Conservation (phyloP, 2,888 invertebrate genomes). For the Thera britannica region DNA sequence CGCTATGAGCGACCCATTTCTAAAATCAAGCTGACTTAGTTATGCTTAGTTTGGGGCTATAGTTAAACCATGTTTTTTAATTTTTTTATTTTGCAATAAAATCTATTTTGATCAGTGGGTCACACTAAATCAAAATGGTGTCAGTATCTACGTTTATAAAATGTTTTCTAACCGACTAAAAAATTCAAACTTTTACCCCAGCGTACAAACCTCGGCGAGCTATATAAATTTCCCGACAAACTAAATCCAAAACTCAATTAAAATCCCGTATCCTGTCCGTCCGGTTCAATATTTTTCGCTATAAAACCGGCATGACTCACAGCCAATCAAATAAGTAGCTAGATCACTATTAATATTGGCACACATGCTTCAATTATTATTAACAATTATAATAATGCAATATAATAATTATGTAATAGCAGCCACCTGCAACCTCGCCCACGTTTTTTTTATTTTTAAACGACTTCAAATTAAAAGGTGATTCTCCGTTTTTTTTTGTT, state of each 20-base stretch:
- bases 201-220: slow-evolving; percentile 12
- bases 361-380: too few relatives aligned
- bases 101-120: slow-evolving; percentile 3
- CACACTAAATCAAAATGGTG: background rate
- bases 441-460: too few relatives aligned
- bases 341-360: background rate
- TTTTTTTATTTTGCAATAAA: slow-evolving; percentile 19
- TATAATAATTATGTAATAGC: too few relatives aligned
- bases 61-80: too few relatives aligned
- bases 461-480: too few relatives aligned
- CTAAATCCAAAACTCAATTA: slow-evolving; percentile 31
- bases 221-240: slow-evolving; percentile 19
- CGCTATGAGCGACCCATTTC: too few relatives aligned
- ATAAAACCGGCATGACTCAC: slow-evolving; percentile 18
- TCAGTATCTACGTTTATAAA: background rate
- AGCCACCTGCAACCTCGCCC: too few relatives aligned
- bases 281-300: slow-evolving; percentile 28
- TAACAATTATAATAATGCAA: too few relatives aligned
- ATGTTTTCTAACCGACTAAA: background rate
- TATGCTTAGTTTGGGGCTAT: too few relatives aligned
- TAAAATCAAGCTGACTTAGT: too few relatives aligned
- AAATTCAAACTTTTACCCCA: background rate
- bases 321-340: slow-evolving; percentile 7
- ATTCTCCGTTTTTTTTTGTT: too few relatives aligned
- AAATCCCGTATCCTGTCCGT: slow-evolving; percentile 24